A percentile compares a stretch with the other conserved stretches of the same genome.
These are phyloP conservation scores for Helicoverpa armigera DNA, from an alignment of 1,140 invertebrate species.

Conservation along the genomic window DNA sequence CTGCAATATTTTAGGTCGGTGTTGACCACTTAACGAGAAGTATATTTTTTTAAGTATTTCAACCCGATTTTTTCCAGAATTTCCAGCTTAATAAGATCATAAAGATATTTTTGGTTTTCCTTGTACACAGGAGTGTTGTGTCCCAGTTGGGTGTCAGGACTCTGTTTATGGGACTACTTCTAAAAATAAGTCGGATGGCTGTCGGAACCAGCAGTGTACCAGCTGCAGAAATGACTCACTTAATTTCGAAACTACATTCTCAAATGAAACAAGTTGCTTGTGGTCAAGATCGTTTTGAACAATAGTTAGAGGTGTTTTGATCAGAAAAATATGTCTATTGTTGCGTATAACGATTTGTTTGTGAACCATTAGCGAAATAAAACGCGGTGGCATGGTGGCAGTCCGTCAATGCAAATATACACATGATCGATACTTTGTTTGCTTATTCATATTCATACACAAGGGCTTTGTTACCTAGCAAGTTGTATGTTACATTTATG, in stretches of 20 bases:
- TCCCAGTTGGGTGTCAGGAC: constrained; percentile 32
- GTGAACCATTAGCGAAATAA: constrained; percentile 39
- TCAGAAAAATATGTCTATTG: constrained; percentile 19
- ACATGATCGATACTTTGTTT: neutral
- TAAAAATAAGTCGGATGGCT: constrained; percentile 23
- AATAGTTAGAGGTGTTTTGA: neutral
- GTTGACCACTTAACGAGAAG: constrained; percentile 39
- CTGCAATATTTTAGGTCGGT: constrained; percentile 12
- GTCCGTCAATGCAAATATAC: constrained; percentile 17
- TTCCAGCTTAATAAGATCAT: constrained; percentile 30
- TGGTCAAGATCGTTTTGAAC: constrained; percentile 11
- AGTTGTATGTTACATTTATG: neutral
- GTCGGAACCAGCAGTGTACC: neutral
- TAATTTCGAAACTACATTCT: constrained; percentile 7
- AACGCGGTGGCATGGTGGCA: neutral
- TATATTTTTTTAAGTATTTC: constrained; percentile 33
- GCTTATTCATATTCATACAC: constrained; percentile 17
- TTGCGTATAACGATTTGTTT: constrained; percentile 39
- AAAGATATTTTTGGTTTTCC: constrained; percentile 37
- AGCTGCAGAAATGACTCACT: constrained; percentile 31
- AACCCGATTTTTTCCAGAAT: constrained; percentile 43
- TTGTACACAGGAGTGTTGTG: constrained; percentile 39
- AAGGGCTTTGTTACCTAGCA: neutral
- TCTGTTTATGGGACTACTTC: constrained; percentile 27
- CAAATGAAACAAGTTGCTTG: neutral